Evolutionary conservation across 2,797 vertebrate species (phyloP), one percentile per base, ranked within the genome.

Genomic region (Rallus crepitans): DNA sequence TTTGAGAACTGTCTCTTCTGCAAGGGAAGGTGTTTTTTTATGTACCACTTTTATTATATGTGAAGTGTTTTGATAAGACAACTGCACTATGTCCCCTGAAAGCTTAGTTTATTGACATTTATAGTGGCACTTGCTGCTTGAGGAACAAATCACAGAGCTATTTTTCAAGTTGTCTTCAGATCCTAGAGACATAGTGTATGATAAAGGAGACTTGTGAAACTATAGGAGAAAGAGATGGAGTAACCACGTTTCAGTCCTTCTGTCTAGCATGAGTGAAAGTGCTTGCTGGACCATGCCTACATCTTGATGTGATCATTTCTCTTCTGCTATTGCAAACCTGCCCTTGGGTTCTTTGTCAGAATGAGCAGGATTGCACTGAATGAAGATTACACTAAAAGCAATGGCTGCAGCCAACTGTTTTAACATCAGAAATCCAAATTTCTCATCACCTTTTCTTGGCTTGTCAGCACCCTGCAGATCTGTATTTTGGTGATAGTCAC

Each of bases 51-150:
- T 35, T 82, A 87, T 87, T 93, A 13, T 50, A 81, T 70, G 77
- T 90, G 85, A 96, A 89, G 56, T 87, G 82, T 94, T 94, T 94
- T 95, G 90, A 91, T 96, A 90, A 91, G 88, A 66, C 85, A 71
- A 69, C 85, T 89, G 70, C 45, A n/a, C 85, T 73, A 3, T 68
- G 73, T 84, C 82, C 80, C 69, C 91, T 92, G 91, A 70, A 96
- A 95, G 52, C 80, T 63, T 70, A 42, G 52, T 68, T 90, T 90
- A 79, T 90, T 92, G 91, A 90, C 91, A 77, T 90, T 91, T 93
- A 60, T 68, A 80, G 79, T 1, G 0, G 37, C 65, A 52, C 63
- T 93, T 82, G 59, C 83, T 93, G 73, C 0, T 0, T 33, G 30
- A 88, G 73, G 69, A 89, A 35, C 82, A 95, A 80, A 91, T 90